Percentiles rank a stretch among this genome's conserved stretches.
phyloP scores from a whole-genome alignment of 37 sponge, comb jelly and placozoan species.

The Cliona cf. orientalis region DNA sequence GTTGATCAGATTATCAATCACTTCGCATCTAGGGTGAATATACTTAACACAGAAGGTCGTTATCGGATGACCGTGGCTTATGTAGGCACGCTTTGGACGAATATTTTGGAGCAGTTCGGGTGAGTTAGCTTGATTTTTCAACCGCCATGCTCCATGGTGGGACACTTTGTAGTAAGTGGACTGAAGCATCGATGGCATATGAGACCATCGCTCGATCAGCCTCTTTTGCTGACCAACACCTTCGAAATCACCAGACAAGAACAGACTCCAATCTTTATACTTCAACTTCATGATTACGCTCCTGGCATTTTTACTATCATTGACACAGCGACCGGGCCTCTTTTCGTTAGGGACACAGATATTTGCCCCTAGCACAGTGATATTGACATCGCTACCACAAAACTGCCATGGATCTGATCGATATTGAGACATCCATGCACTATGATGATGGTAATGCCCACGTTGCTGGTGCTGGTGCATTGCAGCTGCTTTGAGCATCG shows the following conservation, averaged over 20 bases:
- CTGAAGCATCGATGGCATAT: not conserved
- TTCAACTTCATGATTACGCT: conserved; percentile 21
- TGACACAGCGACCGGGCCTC: too few species aligned
- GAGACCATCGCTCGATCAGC: conserved; percentile 2
- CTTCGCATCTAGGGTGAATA: conserved; percentile 6
- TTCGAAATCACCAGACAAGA: conserved; percentile 37
- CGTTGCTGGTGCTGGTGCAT: not conserved
- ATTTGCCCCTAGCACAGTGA: conserved; percentile 30
- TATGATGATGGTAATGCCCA: too few species aligned
- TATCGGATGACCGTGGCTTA: conserved; percentile 24
- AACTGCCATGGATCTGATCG: conserved; percentile 40
- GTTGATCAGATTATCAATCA: not conserved
- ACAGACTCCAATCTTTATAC: conserved; percentile 22
- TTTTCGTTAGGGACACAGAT: not conserved
- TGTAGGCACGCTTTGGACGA: conserved; percentile 17
- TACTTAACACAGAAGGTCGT: conserved; percentile 16
- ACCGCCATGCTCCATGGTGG: conserved; percentile 47
- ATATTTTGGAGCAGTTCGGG: conserved; percentile 1
- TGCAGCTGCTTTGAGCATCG: too few species aligned
- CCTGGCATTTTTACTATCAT: not conserved
- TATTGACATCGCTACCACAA: conserved; percentile 9
- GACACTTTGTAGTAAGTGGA: conserved; percentile 37
- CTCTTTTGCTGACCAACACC: not conserved
- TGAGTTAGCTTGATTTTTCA: conserved; percentile 24
- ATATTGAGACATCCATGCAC: too few species aligned